phyloP scores from a whole-genome alignment of 2,113 vertebrate genomes.

The Cyprinodon tularosa region DNA sequence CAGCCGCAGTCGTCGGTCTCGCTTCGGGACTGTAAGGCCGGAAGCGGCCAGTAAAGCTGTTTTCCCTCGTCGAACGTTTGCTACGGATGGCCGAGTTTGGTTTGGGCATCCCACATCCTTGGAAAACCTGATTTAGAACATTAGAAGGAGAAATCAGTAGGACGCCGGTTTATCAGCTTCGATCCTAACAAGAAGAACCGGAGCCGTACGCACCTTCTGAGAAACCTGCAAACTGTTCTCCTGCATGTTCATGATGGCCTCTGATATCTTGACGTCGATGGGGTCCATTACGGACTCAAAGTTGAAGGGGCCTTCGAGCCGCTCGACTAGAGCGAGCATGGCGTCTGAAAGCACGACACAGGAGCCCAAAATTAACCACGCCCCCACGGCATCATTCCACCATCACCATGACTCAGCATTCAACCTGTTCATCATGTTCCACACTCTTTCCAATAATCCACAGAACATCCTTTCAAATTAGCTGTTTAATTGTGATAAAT shows the following conservation, averaged over 20 bases:
- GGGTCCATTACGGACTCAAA: slow-evolving; percentile 97
- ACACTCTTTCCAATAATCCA: too few species aligned
- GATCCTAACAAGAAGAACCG: neutral
- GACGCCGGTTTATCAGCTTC: neutral
- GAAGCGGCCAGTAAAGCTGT: slow-evolving; percentile 88
- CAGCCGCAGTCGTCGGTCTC: slow-evolving; percentile 92
- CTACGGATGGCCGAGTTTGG: slow-evolving; percentile 72
- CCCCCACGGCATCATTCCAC: too few species aligned
- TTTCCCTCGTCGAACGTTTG: slow-evolving; percentile 85
- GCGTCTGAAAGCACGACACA: slow-evolving; percentile 80
- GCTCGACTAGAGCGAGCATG: slow-evolving; percentile 90
- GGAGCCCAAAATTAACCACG: neutral
- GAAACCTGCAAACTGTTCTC: slow-evolving; percentile 98
- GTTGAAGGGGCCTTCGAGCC: slow-evolving; percentile 96
- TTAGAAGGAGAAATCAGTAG: neutral
- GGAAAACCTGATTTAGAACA: slow-evolving; percentile 86
- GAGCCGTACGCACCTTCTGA: slow-evolving; percentile 84
- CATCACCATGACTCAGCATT: too few species aligned
- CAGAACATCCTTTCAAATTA: too few species aligned
- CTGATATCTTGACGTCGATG: slow-evolving; percentile 97
- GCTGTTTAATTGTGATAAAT: too few species aligned
- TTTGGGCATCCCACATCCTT: slow-evolving; percentile 96
- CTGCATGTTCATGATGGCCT: slow-evolving; percentile 99
- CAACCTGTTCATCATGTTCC: too few species aligned
- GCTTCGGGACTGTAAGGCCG: slow-evolving; percentile 90